Base-by-base conservation (phyloP, 2,113 vertebrate genomes). In the Menidia beryllina region DNA sequence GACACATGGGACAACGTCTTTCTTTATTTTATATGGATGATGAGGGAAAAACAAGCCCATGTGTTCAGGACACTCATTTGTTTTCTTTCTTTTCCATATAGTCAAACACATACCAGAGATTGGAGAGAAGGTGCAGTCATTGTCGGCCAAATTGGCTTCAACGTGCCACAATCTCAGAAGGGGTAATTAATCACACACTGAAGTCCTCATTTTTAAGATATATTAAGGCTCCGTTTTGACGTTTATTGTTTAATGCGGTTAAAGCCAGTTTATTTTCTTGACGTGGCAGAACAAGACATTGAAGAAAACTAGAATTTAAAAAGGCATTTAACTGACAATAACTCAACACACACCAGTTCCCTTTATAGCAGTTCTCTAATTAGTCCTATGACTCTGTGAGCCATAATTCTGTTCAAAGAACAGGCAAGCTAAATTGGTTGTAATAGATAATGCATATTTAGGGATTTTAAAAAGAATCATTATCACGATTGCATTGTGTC, bases 141-240 rank as follows among this genome's bases (percentile, higher is more conserved):
- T 3, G 63, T 54, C 50, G 87, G 82, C 86, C 78, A 84, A 70
- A 82, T 85, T 63, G 21, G 58, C 56, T 80, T 82, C 76, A 81
- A 79, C 75, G 58, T 48, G 51, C 79, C 77, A 71, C 63, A 82
- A 55, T 70, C 75, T 83, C 79, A 66, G 80, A 79, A 60, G 63
- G 85, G 79, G 81, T 87, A 85, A 91, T 91, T 91, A 88, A 85
- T 90, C 86, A 88, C 68, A 79, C 55, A 74, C 71, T 62, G 71
- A 78, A 77, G 77, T 79, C 67, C 74, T 69, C 68, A 36, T 74
- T 64, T 77, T 84, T 53, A 86, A 86, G 80, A 76, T 48, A 77
- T 49, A 47, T 63, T 21, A 68, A 53, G 54, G 68, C 79, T 77
- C 52, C 75, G 54, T 72, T 78, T 58, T 82, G 71, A 83, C 79